Percentiles rank a stretch among this genome's conserved stretches.
Evolutionary conservation across 2,797 vertebrate genomes (phyloP).

Genomic region (Hydrocynus forskahlii): DNA sequence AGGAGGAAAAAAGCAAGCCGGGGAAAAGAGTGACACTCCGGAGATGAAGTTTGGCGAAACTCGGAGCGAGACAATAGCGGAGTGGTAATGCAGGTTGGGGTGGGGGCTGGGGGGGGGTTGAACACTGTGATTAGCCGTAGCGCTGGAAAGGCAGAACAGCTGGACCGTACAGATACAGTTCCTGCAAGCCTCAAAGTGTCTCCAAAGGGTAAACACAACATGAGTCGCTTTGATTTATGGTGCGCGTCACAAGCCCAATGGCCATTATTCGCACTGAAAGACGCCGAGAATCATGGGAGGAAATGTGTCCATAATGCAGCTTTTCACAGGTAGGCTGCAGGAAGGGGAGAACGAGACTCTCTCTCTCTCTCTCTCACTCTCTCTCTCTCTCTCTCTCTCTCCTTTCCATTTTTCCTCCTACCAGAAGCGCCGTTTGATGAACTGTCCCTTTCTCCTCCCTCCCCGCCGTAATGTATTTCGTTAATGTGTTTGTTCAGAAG

Average conservation of each 20-base stretch:
- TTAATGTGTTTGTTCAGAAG: constrained; percentile 58
- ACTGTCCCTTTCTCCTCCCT: constrained; percentile 40
- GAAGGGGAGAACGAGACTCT: constrained; percentile 27
- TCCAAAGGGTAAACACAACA: constrained; percentile 76
- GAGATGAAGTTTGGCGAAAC: constrained; percentile 46
- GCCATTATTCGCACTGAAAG: constrained; percentile 74
- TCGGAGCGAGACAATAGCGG: constrained; percentile 52
- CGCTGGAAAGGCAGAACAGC: constrained; percentile 68
- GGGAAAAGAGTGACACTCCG: constrained; percentile 32
- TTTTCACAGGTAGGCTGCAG: constrained; percentile 66
- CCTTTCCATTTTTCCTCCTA: constrained; percentile 8
- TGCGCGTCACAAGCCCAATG: constrained; percentile 67
- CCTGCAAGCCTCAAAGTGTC: constrained; percentile 71
- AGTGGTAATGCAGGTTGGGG: constrained; percentile 26
- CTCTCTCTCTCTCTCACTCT: background rate
- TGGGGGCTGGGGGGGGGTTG: constrained; percentile 58
- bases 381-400: too few species aligned
- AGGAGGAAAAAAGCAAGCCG: constrained; percentile 12
- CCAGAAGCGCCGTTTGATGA: constrained; percentile 54
- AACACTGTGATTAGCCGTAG: constrained; percentile 71
- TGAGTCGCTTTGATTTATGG: constrained; percentile 80
- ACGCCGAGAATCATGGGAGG: constrained; percentile 61
- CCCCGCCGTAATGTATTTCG: constrained; percentile 46
- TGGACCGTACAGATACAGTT: constrained; percentile 78
- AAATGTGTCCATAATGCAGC: constrained; percentile 68